Evolutionary conservation across 1,140 invertebrate genomes (phyloP).

Genomic region (Ridgeia piscesae): DNA sequence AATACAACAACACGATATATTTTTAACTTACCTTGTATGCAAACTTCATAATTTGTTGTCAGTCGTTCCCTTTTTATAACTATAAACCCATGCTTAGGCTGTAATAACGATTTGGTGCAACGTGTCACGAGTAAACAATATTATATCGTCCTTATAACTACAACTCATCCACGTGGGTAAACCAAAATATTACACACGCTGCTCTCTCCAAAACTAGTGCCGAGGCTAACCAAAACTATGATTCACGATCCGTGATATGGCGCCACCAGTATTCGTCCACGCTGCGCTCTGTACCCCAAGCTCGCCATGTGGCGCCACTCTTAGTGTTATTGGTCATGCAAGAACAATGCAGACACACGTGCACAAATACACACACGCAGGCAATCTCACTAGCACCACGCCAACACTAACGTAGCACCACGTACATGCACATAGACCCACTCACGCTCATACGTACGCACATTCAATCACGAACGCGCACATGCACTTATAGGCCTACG

Average conservation of each 20-base stretch:
- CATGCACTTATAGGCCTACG: too few relatives aligned
- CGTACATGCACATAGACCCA: too few relatives aligned
- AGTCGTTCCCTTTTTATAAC: not conserved
- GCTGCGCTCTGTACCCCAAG: too few relatives aligned
- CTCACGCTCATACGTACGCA: too few relatives aligned
- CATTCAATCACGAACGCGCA: too few relatives aligned
- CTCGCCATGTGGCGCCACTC: too few relatives aligned
- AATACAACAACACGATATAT: not conserved
- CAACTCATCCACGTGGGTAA: not conserved
- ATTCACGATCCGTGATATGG: not conserved
- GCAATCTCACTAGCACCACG: too few relatives aligned
- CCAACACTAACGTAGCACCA: too few relatives aligned
- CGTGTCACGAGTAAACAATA: not conserved
- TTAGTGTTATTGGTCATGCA: too few relatives aligned
- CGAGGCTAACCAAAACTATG: not conserved
- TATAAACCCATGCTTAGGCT: not conserved
- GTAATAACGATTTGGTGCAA: not conserved
- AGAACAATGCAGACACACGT: too few relatives aligned
- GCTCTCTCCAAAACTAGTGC: not conserved
- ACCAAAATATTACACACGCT: not conserved
- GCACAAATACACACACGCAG: too few relatives aligned
- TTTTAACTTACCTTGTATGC: not conserved
- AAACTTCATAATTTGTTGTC: not conserved
- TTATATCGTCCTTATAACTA: too few relatives aligned
- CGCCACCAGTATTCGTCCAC: not conserved